Evolutionary conservation across 2,888 invertebrate species (phyloP).

Genomic region (Mactromeris polynyma): DNA sequence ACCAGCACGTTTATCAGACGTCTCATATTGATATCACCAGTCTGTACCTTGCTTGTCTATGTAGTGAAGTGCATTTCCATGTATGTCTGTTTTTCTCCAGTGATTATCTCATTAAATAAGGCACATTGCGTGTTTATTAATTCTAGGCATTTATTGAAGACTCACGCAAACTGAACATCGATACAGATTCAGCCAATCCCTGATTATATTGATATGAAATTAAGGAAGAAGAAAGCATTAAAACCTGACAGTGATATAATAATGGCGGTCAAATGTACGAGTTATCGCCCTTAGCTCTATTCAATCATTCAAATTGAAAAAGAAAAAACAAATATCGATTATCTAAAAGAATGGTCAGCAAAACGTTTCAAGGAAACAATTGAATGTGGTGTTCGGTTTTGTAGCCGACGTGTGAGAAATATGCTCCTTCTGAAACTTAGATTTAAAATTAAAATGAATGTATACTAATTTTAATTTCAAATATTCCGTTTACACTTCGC

Average conservation of each 20-base stretch:
- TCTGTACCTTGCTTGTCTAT: background rate
- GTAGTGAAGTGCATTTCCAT: background rate
- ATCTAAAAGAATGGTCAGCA: no score
- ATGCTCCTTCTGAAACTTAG: no score
- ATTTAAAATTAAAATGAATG: no score
- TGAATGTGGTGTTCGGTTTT: no score
- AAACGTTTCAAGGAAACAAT: no score
- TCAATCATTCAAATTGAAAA: background rate
- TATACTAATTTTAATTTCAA: no score
- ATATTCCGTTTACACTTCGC: no score
- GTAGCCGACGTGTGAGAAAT: no score
- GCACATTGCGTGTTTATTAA: conserved; percentile 15
- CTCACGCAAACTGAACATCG: background rate
- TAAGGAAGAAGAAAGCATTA: background rate
- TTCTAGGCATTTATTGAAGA: background rate
- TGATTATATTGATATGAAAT: conserved; percentile 2
- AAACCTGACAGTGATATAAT: background rate
- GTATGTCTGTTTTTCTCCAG: background rate
- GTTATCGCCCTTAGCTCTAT: background rate
- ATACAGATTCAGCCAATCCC: background rate
- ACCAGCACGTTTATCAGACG: background rate
- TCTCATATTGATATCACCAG: background rate
- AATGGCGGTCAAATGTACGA: background rate
- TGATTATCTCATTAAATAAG: background rate
- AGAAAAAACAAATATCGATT: no score